Evolutionary conservation across 1,140 invertebrate species (phyloP), one percentile per base, ranked within the genome.

Genomic region (Drosophila melanica): DNA sequence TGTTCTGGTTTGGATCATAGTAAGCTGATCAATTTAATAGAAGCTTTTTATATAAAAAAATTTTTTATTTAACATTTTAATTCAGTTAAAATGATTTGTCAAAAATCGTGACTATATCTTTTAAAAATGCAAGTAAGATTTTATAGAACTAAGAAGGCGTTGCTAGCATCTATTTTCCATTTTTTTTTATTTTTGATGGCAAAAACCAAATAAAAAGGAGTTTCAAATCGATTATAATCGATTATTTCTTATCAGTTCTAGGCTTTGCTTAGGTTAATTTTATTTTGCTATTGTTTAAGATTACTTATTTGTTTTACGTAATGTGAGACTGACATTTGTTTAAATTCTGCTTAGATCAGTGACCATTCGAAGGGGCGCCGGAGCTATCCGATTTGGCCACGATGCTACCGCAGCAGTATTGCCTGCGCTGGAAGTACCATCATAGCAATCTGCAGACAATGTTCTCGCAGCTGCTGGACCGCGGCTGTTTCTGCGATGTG

Each of bases 401-500:
- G 53, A 87, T 96, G 95, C 93, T 94, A 92, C 95, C 95, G 53
- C 96, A 97, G 93, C 96, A 97, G 93, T 98, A 97, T 93, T 98
- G 96, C 92, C 93, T 98, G 69, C 93, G 96, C 92, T 97, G 97
- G 97, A 97, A 97, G 90, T 97, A 97, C 92, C 97, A 98, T 93
- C 96, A 97, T 92, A 96, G 95, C 74, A 98, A 98, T 92, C 93
- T 98, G 63, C 95, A 97, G 92, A 96, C 95, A 23, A 97, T 97
- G 95, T 98, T 98, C 93, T 96, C 96, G 48, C 96, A 97, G 91
- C 93, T 98, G 65, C 93, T 98, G 30, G 96, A 97, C 67, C 93
- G 96, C 89, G 96, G 98, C 86, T 95, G 96, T 67, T 98, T 98
- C 93, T 97, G 97, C 93, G 97, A 98, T 93, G 96, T 98, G 72